These are phyloP conservation scores for Tringa solitaria DNA, from an alignment of 2,113 vertebrate genomes.

Conservation along the genomic window DNA sequence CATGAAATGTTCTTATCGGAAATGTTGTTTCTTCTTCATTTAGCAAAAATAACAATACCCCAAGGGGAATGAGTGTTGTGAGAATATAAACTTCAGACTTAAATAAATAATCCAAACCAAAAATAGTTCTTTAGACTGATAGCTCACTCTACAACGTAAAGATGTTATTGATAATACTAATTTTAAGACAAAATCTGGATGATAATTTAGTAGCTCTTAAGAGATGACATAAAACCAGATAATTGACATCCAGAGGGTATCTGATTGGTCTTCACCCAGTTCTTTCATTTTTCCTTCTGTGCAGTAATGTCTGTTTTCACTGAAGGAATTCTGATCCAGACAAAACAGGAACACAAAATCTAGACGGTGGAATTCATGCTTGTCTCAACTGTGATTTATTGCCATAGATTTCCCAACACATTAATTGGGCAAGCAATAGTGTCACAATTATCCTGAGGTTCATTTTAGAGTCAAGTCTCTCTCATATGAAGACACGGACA, in stretches of 20 bases:
- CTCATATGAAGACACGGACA: not conserved
- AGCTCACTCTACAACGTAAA: not conserved
- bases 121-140: not conserved
- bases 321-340: not conserved
- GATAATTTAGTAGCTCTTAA: not conserved
- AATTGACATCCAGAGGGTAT: not conserved
- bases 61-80: conserved; percentile 8
- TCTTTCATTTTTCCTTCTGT: not conserved
- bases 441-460: not conserved
- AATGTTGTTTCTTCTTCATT: conserved; percentile 66
- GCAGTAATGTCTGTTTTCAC: not conserved
- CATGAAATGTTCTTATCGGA: conserved; percentile 45
- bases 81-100: conserved; percentile 26
- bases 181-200: not conserved
- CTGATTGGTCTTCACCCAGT: not conserved
- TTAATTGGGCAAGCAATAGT: not conserved
- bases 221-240: not conserved
- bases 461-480: not conserved
- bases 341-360: not conserved
- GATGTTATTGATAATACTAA: not conserved
- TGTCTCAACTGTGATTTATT: not conserved
- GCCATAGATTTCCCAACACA: not conserved
- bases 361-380: not conserved
- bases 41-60: conserved; percentile 65
- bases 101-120: conserved; percentile 44